These are phyloP conservation scores for Orchesella flavescens DNA, from an alignment of 2,888 invertebrate genomes.

Conservation along the genomic window DNA sequence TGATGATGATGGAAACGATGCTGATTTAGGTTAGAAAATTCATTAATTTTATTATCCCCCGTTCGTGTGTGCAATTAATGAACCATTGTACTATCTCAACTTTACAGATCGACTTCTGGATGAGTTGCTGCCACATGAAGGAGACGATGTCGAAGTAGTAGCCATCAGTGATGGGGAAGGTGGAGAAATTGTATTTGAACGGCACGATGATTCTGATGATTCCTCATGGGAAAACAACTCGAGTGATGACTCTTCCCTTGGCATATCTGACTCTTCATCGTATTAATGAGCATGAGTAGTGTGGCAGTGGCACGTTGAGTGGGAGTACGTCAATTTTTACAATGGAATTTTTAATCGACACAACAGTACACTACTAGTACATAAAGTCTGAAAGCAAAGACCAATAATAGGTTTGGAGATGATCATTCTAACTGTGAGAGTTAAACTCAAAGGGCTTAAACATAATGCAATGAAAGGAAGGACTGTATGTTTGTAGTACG, in stretches of 20 bases:
- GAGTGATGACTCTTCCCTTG: conserved; percentile 47
- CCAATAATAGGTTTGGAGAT: background rate
- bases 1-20: conserved; percentile 70
- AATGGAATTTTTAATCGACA: background rate
- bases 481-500: background rate
- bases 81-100: background rate
- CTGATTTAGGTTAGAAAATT: conserved; percentile 65
- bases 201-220: conserved; percentile 51
- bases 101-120: conserved; percentile 50
- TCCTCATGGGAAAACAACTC: conserved; percentile 38
- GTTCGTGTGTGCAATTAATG: background rate
- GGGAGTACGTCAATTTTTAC: background rate
- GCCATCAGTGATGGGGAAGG: conserved; percentile 58
- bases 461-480: background rate
- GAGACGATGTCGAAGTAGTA: conserved; percentile 73
- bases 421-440: too few relatives aligned
- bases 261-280: conserved; percentile 36
- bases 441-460: too few relatives aligned
- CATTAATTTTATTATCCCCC: background rate
- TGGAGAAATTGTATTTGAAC: conserved; percentile 52
- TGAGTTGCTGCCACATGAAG: conserved; percentile 68
- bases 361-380: background rate
- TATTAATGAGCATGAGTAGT: background rate
- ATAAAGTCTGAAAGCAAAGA: conserved; percentile 1
- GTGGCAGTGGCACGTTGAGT: background rate